A percentile compares a stretch with the other conserved stretches of the same genome.
phyloP scores from a whole-genome alignment of 2,888 invertebrate genomes.

The Dyspetes luteomarginatus region DNA sequence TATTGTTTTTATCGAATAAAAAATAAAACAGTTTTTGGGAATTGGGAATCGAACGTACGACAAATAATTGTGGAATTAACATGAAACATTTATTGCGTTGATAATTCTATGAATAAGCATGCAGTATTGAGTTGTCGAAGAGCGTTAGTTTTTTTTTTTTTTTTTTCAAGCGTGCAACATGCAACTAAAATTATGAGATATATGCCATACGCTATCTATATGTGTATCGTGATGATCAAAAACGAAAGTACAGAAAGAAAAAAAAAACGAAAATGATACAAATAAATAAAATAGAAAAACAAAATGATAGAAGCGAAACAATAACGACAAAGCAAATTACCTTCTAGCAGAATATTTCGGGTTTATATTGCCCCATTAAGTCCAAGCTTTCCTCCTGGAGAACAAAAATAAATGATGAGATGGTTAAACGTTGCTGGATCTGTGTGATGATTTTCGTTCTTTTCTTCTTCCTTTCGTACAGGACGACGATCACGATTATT shows the following conservation, averaged over 20 bases:
- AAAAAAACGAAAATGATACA: slow-evolving; percentile 30
- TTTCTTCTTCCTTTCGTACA: neutral
- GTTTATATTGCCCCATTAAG: slow-evolving; percentile 91
- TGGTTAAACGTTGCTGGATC: slow-evolving; percentile 62
- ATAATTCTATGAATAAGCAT: slow-evolving; percentile 40
- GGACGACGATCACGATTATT: neutral
- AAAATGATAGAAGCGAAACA: slow-evolving; percentile 76
- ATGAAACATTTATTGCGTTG: slow-evolving; percentile 4
- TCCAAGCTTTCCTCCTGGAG: slow-evolving; percentile 89
- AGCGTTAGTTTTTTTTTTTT: slow-evolving; percentile 12
- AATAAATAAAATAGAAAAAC: slow-evolving; percentile 61
- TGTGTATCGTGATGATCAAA: slow-evolving; percentile 35
- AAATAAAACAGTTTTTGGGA: neutral
- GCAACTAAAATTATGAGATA: slow-evolving; percentile 40
- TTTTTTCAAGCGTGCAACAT: slow-evolving; percentile 56
- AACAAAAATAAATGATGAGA: slow-evolving; percentile 85
- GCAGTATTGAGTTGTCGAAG: slow-evolving; percentile 11
- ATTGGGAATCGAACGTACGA: slow-evolving; percentile 5
- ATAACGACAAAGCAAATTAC: slow-evolving; percentile 84
- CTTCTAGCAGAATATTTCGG: slow-evolving; percentile 92
- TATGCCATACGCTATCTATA: slow-evolving; percentile 8
- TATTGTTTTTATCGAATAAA: neutral
- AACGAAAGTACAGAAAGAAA: slow-evolving; percentile 36
- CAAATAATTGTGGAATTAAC: neutral
- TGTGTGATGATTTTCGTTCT: slow-evolving; percentile 49